Evolutionary conservation across 2,113 vertebrate species (phyloP).

Genomic region (Pseudolaguvia tuberculata): DNA sequence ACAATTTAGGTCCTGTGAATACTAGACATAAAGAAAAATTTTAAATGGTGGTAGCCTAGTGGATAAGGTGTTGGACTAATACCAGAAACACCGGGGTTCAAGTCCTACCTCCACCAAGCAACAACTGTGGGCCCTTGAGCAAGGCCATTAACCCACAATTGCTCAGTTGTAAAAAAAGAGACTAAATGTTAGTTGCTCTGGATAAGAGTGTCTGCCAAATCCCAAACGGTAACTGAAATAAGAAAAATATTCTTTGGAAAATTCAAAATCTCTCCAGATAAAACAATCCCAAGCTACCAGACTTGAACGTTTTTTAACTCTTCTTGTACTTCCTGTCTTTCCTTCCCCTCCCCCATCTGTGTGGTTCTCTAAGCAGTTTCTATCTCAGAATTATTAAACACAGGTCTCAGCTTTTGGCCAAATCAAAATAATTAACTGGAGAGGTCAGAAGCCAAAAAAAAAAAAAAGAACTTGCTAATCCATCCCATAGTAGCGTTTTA

Average conservation of each 20-base stretch:
- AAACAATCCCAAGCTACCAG: conserved; percentile 53
- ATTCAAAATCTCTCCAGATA: conserved; percentile 54
- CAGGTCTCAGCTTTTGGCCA: conserved; percentile 69
- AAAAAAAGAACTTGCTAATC: conserved; percentile 71
- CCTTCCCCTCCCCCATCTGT: conserved; percentile 62
- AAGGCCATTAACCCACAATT: too few species aligned
- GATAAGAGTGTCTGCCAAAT: too few species aligned
- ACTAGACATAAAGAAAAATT: too few species aligned
- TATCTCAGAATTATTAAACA: conserved; percentile 73
- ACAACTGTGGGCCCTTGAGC: too few species aligned
- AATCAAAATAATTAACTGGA: conserved; percentile 79
- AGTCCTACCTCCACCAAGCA: too few species aligned
- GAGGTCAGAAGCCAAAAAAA: conserved; percentile 78
- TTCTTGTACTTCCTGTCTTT: conserved; percentile 53
- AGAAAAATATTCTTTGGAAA: conserved; percentile 68
- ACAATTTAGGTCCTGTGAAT: neutral
- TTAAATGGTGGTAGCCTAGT: too few species aligned
- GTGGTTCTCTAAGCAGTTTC: conserved; percentile 61
- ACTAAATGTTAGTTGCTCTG: too few species aligned
- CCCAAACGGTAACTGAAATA: conserved; percentile 48
- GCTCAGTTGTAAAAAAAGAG: too few species aligned
- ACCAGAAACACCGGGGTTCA: too few species aligned
- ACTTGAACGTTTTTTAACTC: conserved; percentile 59
- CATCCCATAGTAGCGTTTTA: conserved; percentile 63
- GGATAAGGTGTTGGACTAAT: too few species aligned